A percentile compares a stretch with the other conserved stretches of the same genome.
phyloP scores from a whole-genome alignment of 1,140 invertebrate species.

The Saccostrea glomerata region DNA sequence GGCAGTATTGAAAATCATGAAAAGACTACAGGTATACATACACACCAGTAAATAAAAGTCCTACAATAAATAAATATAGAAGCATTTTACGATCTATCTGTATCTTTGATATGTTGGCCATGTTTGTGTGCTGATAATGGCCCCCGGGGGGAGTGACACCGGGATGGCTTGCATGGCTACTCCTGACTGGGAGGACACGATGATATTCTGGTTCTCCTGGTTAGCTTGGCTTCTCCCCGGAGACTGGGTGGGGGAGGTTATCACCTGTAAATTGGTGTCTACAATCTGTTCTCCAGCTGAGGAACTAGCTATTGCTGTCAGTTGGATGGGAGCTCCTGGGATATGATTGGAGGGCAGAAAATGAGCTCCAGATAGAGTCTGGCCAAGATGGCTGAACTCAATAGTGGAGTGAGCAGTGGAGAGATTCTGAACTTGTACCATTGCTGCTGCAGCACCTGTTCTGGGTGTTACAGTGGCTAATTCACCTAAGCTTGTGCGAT shows the following conservation, averaged over 20 bases:
- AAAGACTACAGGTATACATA: neutral
- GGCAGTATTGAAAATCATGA: neutral
- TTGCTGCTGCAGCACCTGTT: conserved; percentile 62
- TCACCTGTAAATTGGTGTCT: neutral
- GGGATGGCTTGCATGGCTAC: neutral
- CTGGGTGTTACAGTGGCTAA: conserved; percentile 56
- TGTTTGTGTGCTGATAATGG: conserved; percentile 3
- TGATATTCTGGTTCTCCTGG: conserved; percentile 8
- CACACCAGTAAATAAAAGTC: neutral
- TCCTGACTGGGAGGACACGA: conserved; percentile 8
- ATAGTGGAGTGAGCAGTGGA: conserved; percentile 70
- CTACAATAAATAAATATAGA: neutral
- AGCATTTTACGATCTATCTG: neutral
- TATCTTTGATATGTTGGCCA: conserved; percentile 6
- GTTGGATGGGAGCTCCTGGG: neutral
- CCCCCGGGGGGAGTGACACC: neutral
- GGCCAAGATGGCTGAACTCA: conserved; percentile 74
- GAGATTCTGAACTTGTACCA: conserved; percentile 69
- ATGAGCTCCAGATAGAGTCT: conserved; percentile 50
- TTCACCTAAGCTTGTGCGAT: conserved; percentile 62
- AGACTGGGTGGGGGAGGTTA: neutral
- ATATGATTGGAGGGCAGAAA: conserved; percentile 21
- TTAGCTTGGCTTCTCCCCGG: conserved; percentile 14
- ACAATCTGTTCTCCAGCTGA: conserved; percentile 5
- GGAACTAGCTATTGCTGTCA: neutral